These are phyloP conservation scores for Myathropa florea DNA, from an alignment of 2,888 invertebrate genomes.

Conservation along the genomic window DNA sequence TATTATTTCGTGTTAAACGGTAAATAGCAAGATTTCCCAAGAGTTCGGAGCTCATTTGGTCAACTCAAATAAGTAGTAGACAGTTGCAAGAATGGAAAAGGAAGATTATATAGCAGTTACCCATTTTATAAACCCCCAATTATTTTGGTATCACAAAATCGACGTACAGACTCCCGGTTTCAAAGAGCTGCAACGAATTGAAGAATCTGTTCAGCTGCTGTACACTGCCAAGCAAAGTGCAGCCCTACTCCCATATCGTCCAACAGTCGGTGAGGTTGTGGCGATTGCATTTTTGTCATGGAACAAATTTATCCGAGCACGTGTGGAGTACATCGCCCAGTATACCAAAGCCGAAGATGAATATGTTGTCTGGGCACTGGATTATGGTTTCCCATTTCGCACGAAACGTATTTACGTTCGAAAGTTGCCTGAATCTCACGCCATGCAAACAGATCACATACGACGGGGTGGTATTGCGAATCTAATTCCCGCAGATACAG, in stretches of 20 bases:
- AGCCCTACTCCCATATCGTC: slow-evolving; percentile 44
- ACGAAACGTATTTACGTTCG: slow-evolving; percentile 71
- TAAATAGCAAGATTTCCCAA: background rate
- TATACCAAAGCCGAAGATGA: slow-evolving; percentile 64
- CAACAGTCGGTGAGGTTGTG: slow-evolving; percentile 71
- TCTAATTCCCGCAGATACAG: slow-evolving; percentile 72
- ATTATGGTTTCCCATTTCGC: slow-evolving; percentile 74
- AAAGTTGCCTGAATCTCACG: slow-evolving; percentile 59
- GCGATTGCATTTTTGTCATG: slow-evolving; percentile 72
- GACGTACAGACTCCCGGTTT: slow-evolving; percentile 68
- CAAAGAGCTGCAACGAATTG: slow-evolving; percentile 63
- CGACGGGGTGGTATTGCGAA: slow-evolving; percentile 70
- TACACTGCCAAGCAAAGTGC: slow-evolving; percentile 65
- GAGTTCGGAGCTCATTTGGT: background rate
- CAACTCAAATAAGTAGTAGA: background rate
- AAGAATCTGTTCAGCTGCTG: slow-evolving; percentile 63
- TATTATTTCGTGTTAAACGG: background rate
- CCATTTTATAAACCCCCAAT: slow-evolving; percentile 74
- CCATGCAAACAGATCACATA: slow-evolving; percentile 57
- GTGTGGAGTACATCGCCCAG: slow-evolving; percentile 68
- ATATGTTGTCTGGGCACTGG: slow-evolving; percentile 73
- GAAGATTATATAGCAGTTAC: slow-evolving; percentile 72
- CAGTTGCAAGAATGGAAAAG: slow-evolving; percentile 45
- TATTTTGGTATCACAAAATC: slow-evolving; percentile 74
- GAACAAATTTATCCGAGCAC: slow-evolving; percentile 73